phyloP scores from a whole-genome alignment of 2,888 invertebrate species.

The Diadegma fenestrale region DNA sequence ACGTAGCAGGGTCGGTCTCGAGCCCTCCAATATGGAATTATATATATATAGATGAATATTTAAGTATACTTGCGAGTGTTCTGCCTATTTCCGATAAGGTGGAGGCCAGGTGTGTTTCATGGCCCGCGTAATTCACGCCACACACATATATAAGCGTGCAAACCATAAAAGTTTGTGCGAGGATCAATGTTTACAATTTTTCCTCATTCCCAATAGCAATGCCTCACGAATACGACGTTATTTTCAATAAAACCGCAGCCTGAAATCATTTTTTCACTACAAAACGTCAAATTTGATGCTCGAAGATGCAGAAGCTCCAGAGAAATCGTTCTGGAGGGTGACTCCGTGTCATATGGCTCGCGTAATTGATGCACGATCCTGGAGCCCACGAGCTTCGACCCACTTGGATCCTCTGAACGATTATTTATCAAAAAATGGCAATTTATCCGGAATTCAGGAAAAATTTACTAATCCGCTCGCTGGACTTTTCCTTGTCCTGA shows the following conservation, averaged over 20 bases:
- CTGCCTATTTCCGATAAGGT: slow-evolving; percentile 73
- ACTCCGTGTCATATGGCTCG: neutral
- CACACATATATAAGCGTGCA: slow-evolving; percentile 14
- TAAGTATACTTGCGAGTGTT: slow-evolving; percentile 61
- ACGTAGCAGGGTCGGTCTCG: slow-evolving; percentile 14
- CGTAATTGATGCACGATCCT: neutral
- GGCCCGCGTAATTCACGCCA: slow-evolving; percentile 7
- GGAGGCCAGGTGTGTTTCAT: slow-evolving; percentile 72
- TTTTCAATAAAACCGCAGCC: neutral
- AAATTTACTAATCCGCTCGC: too few species aligned
- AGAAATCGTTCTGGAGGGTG: neutral
- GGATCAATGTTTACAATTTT: slow-evolving; percentile 29
- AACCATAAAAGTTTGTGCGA: slow-evolving; percentile 28
- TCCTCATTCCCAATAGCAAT: neutral
- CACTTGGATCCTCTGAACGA: too few species aligned
- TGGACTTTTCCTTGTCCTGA: neutral
- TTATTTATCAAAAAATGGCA: too few species aligned
- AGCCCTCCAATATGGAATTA: slow-evolving; percentile 35
- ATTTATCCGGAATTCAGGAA: too few species aligned
- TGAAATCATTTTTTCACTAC: neutral
- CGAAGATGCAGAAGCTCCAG: neutral
- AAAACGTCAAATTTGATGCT: neutral
- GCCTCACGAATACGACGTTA: neutral
- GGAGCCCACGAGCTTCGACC: too few species aligned
- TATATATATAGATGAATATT: slow-evolving; percentile 46